Conservation (phyloP, 2,113 vertebrate species). For the Electrona antarctica region DNA sequence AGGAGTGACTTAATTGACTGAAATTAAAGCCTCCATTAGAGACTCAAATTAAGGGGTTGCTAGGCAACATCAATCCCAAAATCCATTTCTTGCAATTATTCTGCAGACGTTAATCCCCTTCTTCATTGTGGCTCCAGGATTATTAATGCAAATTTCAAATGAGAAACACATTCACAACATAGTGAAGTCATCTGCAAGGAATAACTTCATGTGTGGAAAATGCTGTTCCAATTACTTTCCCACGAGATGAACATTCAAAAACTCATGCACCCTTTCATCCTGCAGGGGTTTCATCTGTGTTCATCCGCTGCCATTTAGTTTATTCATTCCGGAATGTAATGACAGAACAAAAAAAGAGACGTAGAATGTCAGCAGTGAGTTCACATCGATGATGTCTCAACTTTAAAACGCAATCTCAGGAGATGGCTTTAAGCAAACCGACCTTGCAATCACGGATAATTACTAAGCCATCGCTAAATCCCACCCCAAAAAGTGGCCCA, state of each 20-base stretch:
- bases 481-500: too few relatives aligned
- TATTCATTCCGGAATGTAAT: background rate
- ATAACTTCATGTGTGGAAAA: constrained; percentile 8
- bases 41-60: constrained; percentile 56
- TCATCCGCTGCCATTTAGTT: constrained; percentile 3
- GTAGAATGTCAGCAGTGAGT: background rate
- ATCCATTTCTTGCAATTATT: constrained; percentile 53
- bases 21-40: constrained; percentile 50
- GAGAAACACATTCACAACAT: constrained; percentile 14
- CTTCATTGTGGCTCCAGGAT: constrained; percentile 50
- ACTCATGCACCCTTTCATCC: background rate
- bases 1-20: constrained; percentile 20
- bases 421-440: too few relatives aligned
- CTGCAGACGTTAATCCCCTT: constrained; percentile 45
- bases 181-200: constrained; percentile 32
- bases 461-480: too few relatives aligned
- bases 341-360: background rate
- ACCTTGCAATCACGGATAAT: too few relatives aligned
- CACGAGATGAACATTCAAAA: background rate
- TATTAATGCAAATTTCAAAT: constrained; percentile 59
- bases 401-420: too few relatives aligned
- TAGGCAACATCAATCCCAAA: constrained; percentile 54
- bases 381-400: constrained; percentile 5
- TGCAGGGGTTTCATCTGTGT: background rate
- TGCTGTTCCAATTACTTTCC: constrained; percentile 29